Base-by-base conservation (phyloP, 2,888 invertebrate species). In the Phanerotoma sp. region DNA sequence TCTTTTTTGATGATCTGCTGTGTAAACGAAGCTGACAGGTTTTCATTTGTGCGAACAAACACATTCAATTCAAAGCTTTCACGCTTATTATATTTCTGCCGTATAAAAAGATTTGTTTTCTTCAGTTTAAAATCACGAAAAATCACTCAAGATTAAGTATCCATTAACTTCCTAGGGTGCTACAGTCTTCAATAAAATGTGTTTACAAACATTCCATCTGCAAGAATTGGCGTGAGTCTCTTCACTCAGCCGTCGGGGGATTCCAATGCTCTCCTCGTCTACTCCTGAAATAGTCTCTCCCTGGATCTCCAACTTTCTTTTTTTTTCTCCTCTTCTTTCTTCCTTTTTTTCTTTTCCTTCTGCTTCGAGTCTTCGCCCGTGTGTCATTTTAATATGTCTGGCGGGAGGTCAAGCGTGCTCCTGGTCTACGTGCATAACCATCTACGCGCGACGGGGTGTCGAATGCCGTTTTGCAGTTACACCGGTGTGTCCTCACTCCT, bases 351-450 rank as follows among this genome's bases (percentile, higher is more conserved):
- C 30, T 48, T 15, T n/a, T 38, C 11, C 44, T 49, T 7, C 22
- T 9, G 22, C 11, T 51, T 35, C 37, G 40, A 55, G 44, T 46
- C 35, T 62, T 67, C 56, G 58, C 40, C 59, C 50, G 64, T 65
- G 67, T 64, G 67, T 73, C 72, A 72, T 75, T 74, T 75, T 73
- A 74, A 75, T 75, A 70, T 68, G 72, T 74, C 74, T 71, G 71
- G 70, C 66, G 67, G 68, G 69, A 74, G 74, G 72, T 73, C 72
- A 70, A 67, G 71, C 73, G 74, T 73, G 68, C 66, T 63, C 57
- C 62, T 57, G 58, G 60, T 58, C 57, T 64, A 56, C 61, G 61
- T 59, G 64, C 67, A 54, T 45, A 38, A 54, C 53, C 67, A 65
- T 67, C 64, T 64, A 60, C 65, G 66, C 69, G 44, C 54, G 38